Percentiles rank a stretch among this genome's conserved stretches.
Evolutionary conservation across 2,797 vertebrate genomes (phyloP).

Genomic region (Characodon lateralis): DNA sequence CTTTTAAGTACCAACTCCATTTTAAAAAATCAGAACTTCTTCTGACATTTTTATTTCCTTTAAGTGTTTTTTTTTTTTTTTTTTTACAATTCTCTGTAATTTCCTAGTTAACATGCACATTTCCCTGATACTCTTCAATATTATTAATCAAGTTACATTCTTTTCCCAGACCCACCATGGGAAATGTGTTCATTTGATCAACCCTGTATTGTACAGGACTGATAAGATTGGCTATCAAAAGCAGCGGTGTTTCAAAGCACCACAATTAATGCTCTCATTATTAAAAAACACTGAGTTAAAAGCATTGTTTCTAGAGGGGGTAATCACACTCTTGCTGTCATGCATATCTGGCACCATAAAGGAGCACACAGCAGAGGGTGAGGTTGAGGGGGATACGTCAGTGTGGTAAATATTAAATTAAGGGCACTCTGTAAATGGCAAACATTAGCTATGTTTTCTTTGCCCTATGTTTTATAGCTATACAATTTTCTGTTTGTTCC

Average conservation of each 20-base stretch:
- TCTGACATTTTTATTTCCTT: conserved; percentile 37
- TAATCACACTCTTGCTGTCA: conserved; percentile 61
- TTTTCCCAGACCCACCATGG: conserved; percentile 59
- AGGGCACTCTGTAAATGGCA: conserved; percentile 22
- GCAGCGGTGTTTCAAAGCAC: conserved; percentile 66
- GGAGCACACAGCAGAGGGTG: conserved; percentile 52
- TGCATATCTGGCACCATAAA: conserved; percentile 65
- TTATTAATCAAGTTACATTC: conserved; percentile 43
- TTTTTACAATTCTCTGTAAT: conserved; percentile 13
- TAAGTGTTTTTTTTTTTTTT: conserved; percentile 10
- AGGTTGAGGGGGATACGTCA: conserved; percentile 30
- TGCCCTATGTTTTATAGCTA: conserved; percentile 12
- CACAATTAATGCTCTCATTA: conserved; percentile 67
- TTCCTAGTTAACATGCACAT: conserved; percentile 43
- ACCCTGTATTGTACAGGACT: conserved; percentile 68
- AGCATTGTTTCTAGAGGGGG: conserved; percentile 52
- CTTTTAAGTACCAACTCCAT: conserved; percentile 10
- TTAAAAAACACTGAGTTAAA: conserved; percentile 62
- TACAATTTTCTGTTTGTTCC: conserved; percentile 5
- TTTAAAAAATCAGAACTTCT: conserved; percentile 17
- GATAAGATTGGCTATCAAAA: conserved; percentile 78
- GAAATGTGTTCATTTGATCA: conserved; percentile 76
- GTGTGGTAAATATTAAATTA: conserved; percentile 25
- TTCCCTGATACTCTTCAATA: conserved; percentile 23
- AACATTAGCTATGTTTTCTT: neutral